These are phyloP conservation scores for Phoxinus dragarum DNA, from an alignment of 2,797 vertebrate species.

Conservation along the genomic window DNA sequence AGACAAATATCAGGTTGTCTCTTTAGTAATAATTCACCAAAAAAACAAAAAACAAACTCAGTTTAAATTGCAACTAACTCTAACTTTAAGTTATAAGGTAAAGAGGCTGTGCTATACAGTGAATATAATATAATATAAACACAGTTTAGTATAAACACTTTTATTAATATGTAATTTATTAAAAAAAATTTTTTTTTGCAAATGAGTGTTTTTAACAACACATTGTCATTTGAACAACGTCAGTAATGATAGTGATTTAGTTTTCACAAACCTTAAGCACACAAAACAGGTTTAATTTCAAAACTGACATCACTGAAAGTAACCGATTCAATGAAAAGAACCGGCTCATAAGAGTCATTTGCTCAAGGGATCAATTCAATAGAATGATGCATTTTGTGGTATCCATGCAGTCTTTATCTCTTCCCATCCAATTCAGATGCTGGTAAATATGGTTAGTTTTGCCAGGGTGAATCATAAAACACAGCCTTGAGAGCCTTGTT, in stretches of 20 bases:
- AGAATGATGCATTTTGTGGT: neutral
- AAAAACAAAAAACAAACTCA: neutral
- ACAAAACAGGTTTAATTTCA: neutral
- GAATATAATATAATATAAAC: neutral
- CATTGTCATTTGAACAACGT: neutral
- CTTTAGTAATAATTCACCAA: slow-evolving; percentile 13
- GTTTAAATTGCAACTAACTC: neutral
- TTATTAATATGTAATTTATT: neutral
- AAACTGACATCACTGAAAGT: neutral
- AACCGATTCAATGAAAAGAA: neutral
- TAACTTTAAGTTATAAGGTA: neutral
- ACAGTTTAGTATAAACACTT: neutral
- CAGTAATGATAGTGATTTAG: neutral
- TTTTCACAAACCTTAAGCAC: neutral
- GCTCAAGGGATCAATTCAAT: neutral
- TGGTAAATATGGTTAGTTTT: neutral
- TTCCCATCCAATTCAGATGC: neutral
- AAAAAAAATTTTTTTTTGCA: neutral
- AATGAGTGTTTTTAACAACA: neutral
- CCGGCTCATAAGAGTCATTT: neutral
- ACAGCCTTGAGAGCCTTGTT: neutral
- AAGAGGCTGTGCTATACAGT: neutral
- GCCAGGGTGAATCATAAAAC: neutral
- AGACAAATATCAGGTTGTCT: neutral
- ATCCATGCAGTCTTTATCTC: neutral